Conservation (phyloP, 2,888 invertebrate genomes). For the Heliconius cydno region DNA sequence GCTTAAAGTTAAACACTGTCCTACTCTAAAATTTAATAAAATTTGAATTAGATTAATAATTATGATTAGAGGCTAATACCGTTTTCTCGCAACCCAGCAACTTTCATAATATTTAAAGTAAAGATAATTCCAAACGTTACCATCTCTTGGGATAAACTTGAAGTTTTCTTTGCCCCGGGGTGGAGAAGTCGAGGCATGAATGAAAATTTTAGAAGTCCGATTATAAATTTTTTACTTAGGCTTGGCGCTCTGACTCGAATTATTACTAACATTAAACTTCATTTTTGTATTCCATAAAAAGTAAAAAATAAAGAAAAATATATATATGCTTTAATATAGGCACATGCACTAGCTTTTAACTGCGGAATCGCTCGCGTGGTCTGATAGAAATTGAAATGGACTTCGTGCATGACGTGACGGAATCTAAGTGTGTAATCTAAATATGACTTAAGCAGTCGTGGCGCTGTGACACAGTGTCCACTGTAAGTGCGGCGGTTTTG, state of each 20-base stretch:
- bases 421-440: neutral
- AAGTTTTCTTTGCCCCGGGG: neutral
- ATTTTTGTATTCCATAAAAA: neutral
- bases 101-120: neutral
- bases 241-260: neutral
- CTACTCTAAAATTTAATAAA: neutral
- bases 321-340: neutral
- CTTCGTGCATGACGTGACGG: neutral
- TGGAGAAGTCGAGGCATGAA: neutral
- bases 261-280: neutral
- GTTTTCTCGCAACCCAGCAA: neutral
- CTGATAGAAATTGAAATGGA: neutral
- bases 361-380: neutral
- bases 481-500: too few relatives aligned
- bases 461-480: too few relatives aligned
- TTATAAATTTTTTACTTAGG: slow-evolving; percentile 7
- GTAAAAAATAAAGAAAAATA: neutral
- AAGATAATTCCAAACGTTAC: slow-evolving; percentile 6
- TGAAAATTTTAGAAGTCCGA: neutral
- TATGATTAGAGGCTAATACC: neutral
- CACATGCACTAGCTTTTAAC: neutral
- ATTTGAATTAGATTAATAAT: neutral
- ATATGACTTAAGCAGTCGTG: neutral
- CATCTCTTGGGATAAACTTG: neutral
- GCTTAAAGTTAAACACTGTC: neutral